phyloP scores from a whole-genome alignment of 2,113 vertebrate species.

The Gopherus evgoodei region DNA sequence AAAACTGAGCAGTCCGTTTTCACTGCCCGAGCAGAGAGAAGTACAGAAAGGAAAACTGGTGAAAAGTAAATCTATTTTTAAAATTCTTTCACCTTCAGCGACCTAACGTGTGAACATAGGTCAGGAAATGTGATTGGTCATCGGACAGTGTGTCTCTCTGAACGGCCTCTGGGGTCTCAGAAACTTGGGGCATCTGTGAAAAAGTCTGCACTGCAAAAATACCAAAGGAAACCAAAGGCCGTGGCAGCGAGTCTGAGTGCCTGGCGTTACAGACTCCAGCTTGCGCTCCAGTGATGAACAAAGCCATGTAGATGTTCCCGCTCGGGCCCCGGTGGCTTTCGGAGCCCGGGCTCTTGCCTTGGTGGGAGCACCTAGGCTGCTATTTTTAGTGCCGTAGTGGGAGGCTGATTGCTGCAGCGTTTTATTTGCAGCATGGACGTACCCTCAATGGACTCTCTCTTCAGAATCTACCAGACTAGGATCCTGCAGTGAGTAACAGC shows the following conservation, averaged over 20 bases:
- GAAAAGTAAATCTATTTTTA: background rate
- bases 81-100: background rate
- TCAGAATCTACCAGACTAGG: rapidly evolving
- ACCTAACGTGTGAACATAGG: rapidly evolving
- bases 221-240: background rate
- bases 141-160: background rate
- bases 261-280: background rate
- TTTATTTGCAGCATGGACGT: background rate
- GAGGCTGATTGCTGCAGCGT: background rate
- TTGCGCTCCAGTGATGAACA: background rate
- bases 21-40: background rate
- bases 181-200: background rate
- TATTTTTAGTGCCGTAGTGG: background rate
- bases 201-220: background rate
- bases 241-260: background rate
- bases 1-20: rapidly evolving
- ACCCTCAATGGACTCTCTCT: background rate
- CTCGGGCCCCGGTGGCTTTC: background rate
- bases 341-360: background rate
- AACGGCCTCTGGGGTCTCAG: rapidly evolving
- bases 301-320: background rate
- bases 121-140: background rate
- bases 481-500: background rate
- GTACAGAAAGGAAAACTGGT: background rate
- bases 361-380: background rate